phyloP scores from a whole-genome alignment of 2,113 vertebrate genomes.

The Ramphastos sulfuratus region DNA sequence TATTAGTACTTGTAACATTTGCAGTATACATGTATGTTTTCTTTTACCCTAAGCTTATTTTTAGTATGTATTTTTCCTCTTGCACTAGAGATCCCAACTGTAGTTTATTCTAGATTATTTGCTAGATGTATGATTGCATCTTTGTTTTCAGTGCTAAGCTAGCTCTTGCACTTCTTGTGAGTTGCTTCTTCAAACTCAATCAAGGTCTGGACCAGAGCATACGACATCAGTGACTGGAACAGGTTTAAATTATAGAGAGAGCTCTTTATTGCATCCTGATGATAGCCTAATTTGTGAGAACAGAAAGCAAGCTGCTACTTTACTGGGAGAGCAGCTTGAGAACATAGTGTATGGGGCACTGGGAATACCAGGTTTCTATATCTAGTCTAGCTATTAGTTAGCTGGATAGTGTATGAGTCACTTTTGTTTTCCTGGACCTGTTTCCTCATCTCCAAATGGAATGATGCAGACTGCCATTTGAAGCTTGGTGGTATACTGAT shows the following conservation, averaged over 20 bases:
- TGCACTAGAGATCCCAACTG: not conserved
- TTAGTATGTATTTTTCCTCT: not conserved
- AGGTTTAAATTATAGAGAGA: not conserved
- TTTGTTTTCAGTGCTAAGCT: slow-evolving; percentile 23
- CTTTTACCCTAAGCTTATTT: not conserved
- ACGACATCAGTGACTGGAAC: not conserved
- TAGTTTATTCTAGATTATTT: not conserved
- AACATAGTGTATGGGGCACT: not conserved
- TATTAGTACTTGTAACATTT: not conserved
- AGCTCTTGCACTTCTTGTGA: not conserved
- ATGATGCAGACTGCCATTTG: not conserved
- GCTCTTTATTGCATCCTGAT: not conserved
- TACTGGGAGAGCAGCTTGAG: not conserved
- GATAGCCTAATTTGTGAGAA: not conserved
- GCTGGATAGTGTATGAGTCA: not conserved
- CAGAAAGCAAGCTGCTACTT: not conserved
- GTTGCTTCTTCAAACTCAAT: not conserved
- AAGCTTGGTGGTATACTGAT: not conserved
- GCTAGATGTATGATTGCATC: not conserved
- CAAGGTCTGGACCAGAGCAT: not conserved
- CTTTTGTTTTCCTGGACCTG: not conserved
- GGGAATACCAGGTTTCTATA: not conserved
- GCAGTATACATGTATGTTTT: not conserved
- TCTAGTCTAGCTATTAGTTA: not conserved
- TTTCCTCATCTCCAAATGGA: not conserved